Evolutionary conservation across 2,888 invertebrate species (phyloP).

Genomic region (Ecliptopera silaceata): DNA sequence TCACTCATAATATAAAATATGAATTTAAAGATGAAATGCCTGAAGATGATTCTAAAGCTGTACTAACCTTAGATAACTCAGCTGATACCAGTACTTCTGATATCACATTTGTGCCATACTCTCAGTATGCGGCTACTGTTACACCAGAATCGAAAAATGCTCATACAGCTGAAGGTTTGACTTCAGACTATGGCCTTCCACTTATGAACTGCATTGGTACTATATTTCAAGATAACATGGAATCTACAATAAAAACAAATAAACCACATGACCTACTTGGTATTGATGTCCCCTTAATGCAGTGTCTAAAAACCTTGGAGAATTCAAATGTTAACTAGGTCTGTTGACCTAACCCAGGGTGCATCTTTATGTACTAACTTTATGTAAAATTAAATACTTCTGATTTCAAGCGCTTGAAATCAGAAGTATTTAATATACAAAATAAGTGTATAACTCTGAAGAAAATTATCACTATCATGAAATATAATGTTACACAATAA

Average conservation of each 20-base stretch:
- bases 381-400: too few species aligned
- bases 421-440: too few species aligned
- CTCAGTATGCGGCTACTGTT: background rate
- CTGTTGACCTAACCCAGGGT: too few species aligned
- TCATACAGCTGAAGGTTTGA: background rate
- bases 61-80: background rate
- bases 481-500: too few species aligned
- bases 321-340: background rate
- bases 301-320: constrained; percentile 2
- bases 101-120: constrained; percentile 5
- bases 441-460: too few species aligned
- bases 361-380: too few species aligned
- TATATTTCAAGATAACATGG: background rate
- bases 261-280: background rate
- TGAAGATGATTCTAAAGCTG: background rate
- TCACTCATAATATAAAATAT: too few species aligned
- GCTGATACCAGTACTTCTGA: background rate
- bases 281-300: constrained; percentile 8
- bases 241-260: background rate
- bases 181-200: constrained; percentile 11
- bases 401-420: too few species aligned
- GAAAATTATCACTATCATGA: too few species aligned
- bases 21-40: background rate
- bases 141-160: constrained; percentile 2
- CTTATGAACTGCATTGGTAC: constrained; percentile 14